Evolutionary conservation across 35 echinoderm and acorn worm genomes (phyloP), one percentile per base, ranked within the genome.

Genomic region (Heliocidaris tuberculata): DNA sequence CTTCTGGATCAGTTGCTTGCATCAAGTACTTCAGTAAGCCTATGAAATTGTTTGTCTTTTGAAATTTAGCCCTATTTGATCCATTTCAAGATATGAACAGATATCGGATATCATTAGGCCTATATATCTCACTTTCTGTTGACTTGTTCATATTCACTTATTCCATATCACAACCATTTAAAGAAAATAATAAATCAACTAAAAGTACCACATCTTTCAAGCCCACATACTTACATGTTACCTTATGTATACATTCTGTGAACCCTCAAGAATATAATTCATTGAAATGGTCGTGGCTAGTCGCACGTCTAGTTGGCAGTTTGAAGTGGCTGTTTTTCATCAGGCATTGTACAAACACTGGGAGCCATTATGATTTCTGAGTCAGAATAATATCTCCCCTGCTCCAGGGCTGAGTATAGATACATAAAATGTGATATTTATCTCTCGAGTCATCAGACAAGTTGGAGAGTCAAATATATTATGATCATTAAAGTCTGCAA

Each of bases 261-360:
- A n/a, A n/a, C 65, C 17, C 17, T 78, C 65, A 27, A n/a, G 65
- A 21, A 78, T n/a, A 78, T n/a, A 78, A 78, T 78, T 78, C 27
- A 78, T 78, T 27, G 19, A 78, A 78, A 27, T 78, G n/a, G 2
- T 78, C 21, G 15, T 17, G 21, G 19, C 21, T 21, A n/a, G 65
- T 78, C 7, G 6, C 15, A 78, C 21, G 65, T 78, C 1, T 19
- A 19, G 65, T 27, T 78, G 65, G 65, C 65, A 78, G 65, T 78
- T 78, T 78, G 65, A 78, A 78, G 65, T 78, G 65, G 65, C 65
- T 78, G 17, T 78, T 78, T 78, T 78, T 78, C 65, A 78, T 78
- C 65, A 21, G 65, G 19, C 65, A 27, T n/a, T 78, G 65, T 78
- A n/a, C 65, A 21, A 78, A 78, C 65, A 78, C 15, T 78, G 21